Evolutionary conservation across 2,797 vertebrate species (phyloP), one percentile per base, ranked within the genome.

Genomic region (Ispidina picta): DNA sequence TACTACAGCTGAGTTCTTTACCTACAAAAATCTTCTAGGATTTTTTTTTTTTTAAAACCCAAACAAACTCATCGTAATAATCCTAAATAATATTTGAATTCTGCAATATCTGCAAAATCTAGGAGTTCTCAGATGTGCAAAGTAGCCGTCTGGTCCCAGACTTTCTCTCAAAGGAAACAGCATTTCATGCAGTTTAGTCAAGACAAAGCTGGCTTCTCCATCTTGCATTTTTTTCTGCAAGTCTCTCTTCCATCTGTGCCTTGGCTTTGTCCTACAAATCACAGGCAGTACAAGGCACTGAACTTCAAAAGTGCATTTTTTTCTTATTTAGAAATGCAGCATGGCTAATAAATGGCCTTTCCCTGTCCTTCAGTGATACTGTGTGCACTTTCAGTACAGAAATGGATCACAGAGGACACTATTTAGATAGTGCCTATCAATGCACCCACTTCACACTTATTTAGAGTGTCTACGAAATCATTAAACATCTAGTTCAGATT

Each of bases 171-270:
- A 95, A 97, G 96, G 94, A 97, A 98, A 92, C 92, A 97, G 92
- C 70, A 92, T 97, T 96, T 96, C 93, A 95, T 95, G 96, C 97
- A 96, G 94, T 94, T 97, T 88, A 93, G 93, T 91, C 96, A 97
- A 97, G 97, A 97, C 97, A 97, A 95, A 97, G 95, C 96, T 97
- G 97, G 97, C 97, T 97, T 97, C 95, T 97, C 88, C 59, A 83
- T 84, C 92, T 91, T 89, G 92, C 96, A 95, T 93, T 91, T 96
- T 95, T 96, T 96, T 95, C 96, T 96, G 92, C 85, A 93, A 96
- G 94, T 93, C 96, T 97, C 94, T 96, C 68, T 95, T 97, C 96
- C 97, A 97, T 97, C 97, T 98, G 97, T 94, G 96, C 95, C 77
- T 97, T 96, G 96, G 92, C 94, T 97, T 97, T 96, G 96, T 92